Percentiles rank a stretch among this genome's conserved stretches.
These are phyloP conservation scores for Maccullochella peelii DNA, from an alignment of 2,113 vertebrate genomes.

Conservation along the genomic window DNA sequence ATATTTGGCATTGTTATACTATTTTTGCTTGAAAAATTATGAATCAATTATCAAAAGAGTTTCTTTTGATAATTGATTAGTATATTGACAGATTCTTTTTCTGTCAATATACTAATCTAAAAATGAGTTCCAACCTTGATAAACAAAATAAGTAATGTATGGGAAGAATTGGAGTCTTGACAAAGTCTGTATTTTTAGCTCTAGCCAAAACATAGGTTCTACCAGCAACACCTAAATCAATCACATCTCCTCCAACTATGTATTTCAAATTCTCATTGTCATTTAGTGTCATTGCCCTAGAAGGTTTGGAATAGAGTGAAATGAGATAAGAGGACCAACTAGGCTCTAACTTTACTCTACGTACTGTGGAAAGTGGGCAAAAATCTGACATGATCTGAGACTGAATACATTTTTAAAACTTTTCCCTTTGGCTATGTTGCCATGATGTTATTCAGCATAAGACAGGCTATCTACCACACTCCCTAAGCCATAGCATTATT, in stretches of 20 bases:
- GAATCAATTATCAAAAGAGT: too few relatives aligned
- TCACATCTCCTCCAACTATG: background rate
- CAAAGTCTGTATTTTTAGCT: background rate
- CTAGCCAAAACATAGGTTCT: background rate
- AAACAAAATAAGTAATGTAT: background rate
- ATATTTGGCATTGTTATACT: too few relatives aligned
- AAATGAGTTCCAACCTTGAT: background rate
- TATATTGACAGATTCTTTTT: too few relatives aligned
- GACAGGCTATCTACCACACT: background rate
- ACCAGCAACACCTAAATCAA: background rate
- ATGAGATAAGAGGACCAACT: background rate
- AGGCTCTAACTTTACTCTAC: background rate
- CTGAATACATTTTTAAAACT: conserved; percentile 26
- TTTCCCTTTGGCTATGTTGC: conserved; percentile 28
- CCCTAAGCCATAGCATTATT: conserved; percentile 38
- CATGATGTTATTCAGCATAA: conserved; percentile 17
- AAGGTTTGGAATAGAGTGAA: conserved; percentile 9
- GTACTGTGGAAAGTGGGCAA: background rate
- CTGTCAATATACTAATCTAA: background rate
- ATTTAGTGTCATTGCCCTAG: too few relatives aligned
- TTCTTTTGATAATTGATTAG: too few relatives aligned
- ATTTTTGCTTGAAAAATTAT: too few relatives aligned
- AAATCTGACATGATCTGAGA: background rate
- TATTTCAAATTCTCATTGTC: background rate
- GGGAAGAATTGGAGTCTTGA: background rate